Percentiles rank a stretch among this genome's conserved stretches.
These are phyloP conservation scores for Acronicta alni DNA, from an alignment of 2,888 invertebrate species.

Conservation along the genomic window DNA sequence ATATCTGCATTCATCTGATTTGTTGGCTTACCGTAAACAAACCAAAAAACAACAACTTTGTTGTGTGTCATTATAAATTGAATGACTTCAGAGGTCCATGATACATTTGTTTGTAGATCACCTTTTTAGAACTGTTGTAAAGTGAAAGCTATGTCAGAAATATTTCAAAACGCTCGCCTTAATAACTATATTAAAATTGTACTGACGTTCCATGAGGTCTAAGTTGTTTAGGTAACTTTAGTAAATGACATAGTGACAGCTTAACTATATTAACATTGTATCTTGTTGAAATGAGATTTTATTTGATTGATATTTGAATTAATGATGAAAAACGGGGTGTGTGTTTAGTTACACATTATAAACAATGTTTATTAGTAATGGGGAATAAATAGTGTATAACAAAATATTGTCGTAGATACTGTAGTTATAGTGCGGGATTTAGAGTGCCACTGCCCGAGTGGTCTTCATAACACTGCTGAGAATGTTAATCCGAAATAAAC, in stretches of 20 bases:
- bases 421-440: background rate
- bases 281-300: too few relatives aligned
- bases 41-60: slow-evolving; percentile 20
- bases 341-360: too few relatives aligned
- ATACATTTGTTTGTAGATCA: background rate
- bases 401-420: background rate
- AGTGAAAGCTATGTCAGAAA: background rate
- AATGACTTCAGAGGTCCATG: background rate
- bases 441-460: background rate
- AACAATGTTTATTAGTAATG: too few relatives aligned
- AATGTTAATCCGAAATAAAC: background rate
- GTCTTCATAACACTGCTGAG: background rate
- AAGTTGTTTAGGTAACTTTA: background rate
- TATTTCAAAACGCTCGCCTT: background rate
- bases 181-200: background rate
- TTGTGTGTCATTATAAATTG: background rate
- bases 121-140: background rate
- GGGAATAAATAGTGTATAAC: background rate
- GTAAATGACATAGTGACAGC: background rate
- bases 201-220: background rate
- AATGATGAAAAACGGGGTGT: too few relatives aligned
- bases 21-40: slow-evolving; percentile 50
- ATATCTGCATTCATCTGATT: slow-evolving; percentile 61
- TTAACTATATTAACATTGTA: too few relatives aligned
- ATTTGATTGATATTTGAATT: too few relatives aligned